Evolutionary conservation across 2,113 vertebrate species (phyloP).

Genomic region (Lampris megalopsis): DNA sequence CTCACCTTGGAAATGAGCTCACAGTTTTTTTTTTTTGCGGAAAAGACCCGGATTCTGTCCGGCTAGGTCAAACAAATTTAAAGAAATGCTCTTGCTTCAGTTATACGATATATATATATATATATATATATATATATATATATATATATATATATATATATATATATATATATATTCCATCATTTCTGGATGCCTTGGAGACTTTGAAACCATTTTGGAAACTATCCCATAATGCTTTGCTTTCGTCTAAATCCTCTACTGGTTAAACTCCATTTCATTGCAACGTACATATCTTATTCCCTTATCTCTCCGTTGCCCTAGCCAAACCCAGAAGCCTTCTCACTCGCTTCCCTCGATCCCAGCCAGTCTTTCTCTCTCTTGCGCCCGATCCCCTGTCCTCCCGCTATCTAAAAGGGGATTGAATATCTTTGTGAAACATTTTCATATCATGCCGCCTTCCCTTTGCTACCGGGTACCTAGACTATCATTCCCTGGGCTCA

Average conservation of each 20-base stretch:
- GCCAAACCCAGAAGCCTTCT: slow-evolving; percentile 29
- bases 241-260: slow-evolving; percentile 19
- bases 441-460: slow-evolving; percentile 28
- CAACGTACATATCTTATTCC: slow-evolving; percentile 41
- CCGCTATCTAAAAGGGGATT: slow-evolving; percentile 28
- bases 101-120: too few relatives aligned
- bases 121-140: background rate
- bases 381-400: slow-evolving; percentile 25
- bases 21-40: background rate
- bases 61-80: too few relatives aligned
- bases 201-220: background rate
- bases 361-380: slow-evolving; percentile 34
- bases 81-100: background rate
- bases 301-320: slow-evolving; percentile 34
- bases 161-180: background rate
- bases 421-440: slow-evolving; percentile 42
- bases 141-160: too few relatives aligned
- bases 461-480: slow-evolving; percentile 20
- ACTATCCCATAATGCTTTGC: background rate
- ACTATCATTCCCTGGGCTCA: slow-evolving; percentile 31
- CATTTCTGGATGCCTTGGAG: background rate
- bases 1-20: too few relatives aligned
- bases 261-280: slow-evolving; percentile 35
- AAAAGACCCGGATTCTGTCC: background rate
- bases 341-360: slow-evolving; percentile 8